These are phyloP conservation scores for Sebastes minor DNA, from an alignment of 2,797 vertebrate species.

Conservation along the genomic window DNA sequence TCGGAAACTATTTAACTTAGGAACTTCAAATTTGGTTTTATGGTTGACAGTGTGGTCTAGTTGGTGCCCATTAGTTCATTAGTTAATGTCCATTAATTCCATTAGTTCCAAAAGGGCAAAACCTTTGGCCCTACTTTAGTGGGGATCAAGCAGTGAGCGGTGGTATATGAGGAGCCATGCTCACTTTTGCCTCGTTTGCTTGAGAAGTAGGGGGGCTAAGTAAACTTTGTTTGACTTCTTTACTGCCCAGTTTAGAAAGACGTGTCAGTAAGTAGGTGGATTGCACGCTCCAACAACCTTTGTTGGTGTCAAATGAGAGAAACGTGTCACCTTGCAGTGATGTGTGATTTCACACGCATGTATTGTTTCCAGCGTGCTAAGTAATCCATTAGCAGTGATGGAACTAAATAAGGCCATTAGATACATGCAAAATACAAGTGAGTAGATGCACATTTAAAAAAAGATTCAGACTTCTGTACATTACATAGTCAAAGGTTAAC, in stretches of 20 bases:
- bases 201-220: constrained; percentile 37
- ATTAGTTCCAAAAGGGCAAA: too few species aligned
- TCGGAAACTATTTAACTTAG: too few species aligned
- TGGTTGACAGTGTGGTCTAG: too few species aligned
- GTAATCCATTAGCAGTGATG: constrained; percentile 63
- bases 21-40: too few species aligned
- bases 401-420: constrained; percentile 23
- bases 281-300: constrained; percentile 11
- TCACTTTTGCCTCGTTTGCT: constrained; percentile 30
- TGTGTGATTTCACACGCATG: constrained; percentile 62
- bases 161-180: too few species aligned
- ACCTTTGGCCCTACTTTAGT: too few species aligned
- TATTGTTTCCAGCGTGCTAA: constrained; percentile 53
- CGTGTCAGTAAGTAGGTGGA: constrained; percentile 21
- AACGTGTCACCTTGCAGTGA: constrained; percentile 63
- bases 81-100: too few species aligned
- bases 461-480: background rate
- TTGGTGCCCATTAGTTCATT: too few species aligned
- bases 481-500: constrained; percentile 1
- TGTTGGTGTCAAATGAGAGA: constrained; percentile 48
- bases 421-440: background rate
- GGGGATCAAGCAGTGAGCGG: too few species aligned
- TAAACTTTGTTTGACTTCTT: constrained; percentile 59
- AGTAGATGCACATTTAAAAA: background rate
- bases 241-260: constrained; percentile 52